These are phyloP conservation scores for Botia almorhae DNA, from an alignment of 2,797 vertebrate species.

Conservation along the genomic window DNA sequence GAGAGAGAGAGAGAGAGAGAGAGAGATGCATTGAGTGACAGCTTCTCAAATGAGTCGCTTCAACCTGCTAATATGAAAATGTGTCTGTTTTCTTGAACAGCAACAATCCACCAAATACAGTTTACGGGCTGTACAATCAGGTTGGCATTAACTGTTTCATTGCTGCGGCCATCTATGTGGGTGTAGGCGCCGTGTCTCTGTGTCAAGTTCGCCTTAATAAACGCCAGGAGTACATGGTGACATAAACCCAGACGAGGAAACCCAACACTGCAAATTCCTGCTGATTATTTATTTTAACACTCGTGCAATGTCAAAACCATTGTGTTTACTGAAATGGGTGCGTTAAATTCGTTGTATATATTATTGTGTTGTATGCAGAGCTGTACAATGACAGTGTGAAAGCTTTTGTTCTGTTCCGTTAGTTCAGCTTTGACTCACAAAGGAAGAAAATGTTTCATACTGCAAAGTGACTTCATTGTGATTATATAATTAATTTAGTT, in stretches of 20 bases:
- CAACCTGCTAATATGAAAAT: not conserved
- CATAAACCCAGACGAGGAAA: conserved; percentile 66
- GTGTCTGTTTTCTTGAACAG: conserved; percentile 62
- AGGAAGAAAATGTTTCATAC: too few species aligned
- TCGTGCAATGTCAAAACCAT: conserved; percentile 12
- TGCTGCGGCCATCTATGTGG: conserved; percentile 85
- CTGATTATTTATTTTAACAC: conserved; percentile 43
- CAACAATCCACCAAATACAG: conserved; percentile 76
- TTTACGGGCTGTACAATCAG: conserved; percentile 87
- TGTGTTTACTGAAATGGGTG: conserved; percentile 10
- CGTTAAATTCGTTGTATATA: not conserved
- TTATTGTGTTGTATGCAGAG: too few species aligned
- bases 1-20: too few species aligned
- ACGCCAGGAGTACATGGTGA: conserved; percentile 92
- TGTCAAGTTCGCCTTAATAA: conserved; percentile 92
- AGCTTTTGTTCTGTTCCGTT: too few species aligned
- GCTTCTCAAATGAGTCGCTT: too few species aligned
- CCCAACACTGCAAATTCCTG: not conserved
- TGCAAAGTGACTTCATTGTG: too few species aligned
- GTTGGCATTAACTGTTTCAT: conserved; percentile 95
- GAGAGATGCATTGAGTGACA: too few species aligned
- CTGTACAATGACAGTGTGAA: too few species aligned
- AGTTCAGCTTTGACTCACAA: not conserved
- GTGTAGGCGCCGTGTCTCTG: conserved; percentile 86
- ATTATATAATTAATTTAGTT: not conserved